Evolutionary conservation across 92 coral and sea anemone species (phyloP).

Genomic region (Heteractis magnifica): DNA sequence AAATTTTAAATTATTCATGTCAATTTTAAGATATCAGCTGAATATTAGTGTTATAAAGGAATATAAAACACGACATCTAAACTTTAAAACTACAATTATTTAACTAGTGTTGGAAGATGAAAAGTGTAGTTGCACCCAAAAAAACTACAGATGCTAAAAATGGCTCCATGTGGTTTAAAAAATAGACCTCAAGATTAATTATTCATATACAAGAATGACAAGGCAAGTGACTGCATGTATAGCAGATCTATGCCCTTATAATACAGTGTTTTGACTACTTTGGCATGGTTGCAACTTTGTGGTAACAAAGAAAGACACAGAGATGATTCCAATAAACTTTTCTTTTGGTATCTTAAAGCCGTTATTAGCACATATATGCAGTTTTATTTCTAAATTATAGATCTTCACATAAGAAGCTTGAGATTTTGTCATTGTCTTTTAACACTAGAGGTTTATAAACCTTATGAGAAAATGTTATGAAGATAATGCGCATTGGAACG

Average conservation of each 20-base stretch:
- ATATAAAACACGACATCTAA: background rate
- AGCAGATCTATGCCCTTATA: background rate
- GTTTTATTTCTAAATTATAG: background rate
- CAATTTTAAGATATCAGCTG: too few species aligned
- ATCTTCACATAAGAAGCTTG: too few species aligned
- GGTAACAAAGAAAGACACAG: background rate
- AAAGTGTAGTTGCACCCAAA: background rate
- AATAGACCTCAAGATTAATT: conserved; percentile 2
- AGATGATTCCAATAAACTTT: background rate
- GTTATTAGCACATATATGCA: background rate
- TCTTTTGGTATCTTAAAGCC: background rate
- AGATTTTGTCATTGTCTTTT: too few species aligned
- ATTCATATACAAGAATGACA: conserved; percentile 1
- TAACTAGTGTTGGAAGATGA: too few species aligned
- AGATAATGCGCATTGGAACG: too few species aligned
- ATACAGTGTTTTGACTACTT: background rate
- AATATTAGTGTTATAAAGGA: too few species aligned
- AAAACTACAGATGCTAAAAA: background rate
- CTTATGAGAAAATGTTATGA: too few species aligned
- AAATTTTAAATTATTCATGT: too few species aligned
- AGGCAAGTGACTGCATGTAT: too few species aligned
- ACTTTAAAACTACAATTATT: background rate
- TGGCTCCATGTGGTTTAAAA: background rate
- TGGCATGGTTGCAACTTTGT: background rate
- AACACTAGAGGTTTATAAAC: too few species aligned